phyloP scores from a whole-genome alignment of 2,113 vertebrate genomes.

The Alectura lathami region DNA sequence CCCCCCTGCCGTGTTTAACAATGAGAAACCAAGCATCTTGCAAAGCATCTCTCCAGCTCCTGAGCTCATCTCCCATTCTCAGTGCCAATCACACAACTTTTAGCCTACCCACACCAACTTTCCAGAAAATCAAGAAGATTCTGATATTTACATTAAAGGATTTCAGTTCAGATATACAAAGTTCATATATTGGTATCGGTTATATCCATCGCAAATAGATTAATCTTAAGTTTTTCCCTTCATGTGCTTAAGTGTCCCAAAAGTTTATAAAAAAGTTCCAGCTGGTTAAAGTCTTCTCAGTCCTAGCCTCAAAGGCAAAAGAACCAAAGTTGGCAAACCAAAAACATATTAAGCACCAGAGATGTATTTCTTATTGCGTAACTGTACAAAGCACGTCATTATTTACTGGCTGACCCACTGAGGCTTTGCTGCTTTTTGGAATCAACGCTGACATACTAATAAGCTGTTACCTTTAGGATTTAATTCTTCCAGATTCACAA shows the following conservation, averaged over 20 bases:
- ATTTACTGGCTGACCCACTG: not conserved
- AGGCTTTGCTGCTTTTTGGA: not conserved
- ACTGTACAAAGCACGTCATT: not conserved
- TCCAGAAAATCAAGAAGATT: not conserved
- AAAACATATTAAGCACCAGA: not conserved
- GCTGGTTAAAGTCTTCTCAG: not conserved
- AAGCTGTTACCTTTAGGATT: not conserved
- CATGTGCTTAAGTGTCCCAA: not conserved
- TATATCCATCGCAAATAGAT: not conserved
- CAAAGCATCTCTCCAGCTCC: not conserved
- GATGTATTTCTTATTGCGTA: not conserved
- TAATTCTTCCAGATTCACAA: not conserved
- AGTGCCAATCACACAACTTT: not conserved
- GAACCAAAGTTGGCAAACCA: not conserved
- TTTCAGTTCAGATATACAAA: not conserved
- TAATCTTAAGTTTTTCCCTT: not conserved
- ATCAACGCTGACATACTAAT: not conserved
- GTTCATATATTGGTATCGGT: not conserved
- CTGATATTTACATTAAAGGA: not conserved
- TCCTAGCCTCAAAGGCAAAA: not conserved
- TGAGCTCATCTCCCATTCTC: not conserved
- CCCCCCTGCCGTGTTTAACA: no score
- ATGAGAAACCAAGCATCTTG: not conserved
- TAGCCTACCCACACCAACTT: not conserved
- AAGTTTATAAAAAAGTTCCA: not conserved